Conservation (phyloP, 2,888 invertebrate genomes). For the Polydrusus pterygomalis region DNA sequence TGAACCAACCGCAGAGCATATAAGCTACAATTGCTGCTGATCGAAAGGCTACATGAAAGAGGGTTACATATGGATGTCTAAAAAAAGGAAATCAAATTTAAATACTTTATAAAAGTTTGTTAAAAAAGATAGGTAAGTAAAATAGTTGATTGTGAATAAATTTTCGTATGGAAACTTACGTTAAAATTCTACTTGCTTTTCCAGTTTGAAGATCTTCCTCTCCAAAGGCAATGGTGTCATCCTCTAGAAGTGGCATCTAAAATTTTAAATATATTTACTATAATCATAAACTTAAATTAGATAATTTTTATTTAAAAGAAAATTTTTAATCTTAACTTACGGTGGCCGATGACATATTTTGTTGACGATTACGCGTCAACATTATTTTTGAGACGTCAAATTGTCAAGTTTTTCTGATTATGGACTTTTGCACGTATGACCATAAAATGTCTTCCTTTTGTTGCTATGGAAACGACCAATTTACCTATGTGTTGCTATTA, state of each 20-base stretch:
- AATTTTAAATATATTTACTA: slow-evolving; percentile 62
- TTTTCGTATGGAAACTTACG: slow-evolving; percentile 57
- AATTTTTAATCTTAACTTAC: slow-evolving; percentile 7
- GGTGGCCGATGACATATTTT: slow-evolving; percentile 25
- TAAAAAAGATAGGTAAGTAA: too few species aligned
- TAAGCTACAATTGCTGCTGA: slow-evolving; percentile 89
- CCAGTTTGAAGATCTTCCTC: slow-evolving; percentile 79
- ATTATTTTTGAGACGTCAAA: too few species aligned
- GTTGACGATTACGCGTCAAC: slow-evolving; percentile 19
- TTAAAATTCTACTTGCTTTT: slow-evolving; percentile 60
- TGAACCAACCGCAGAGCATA: slow-evolving; percentile 92
- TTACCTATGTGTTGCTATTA: too few species aligned
- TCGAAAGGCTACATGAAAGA: slow-evolving; percentile 94
- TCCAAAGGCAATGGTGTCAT: slow-evolving; percentile 90
- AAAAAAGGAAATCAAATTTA: slow-evolving; percentile 63
- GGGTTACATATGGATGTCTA: slow-evolving; percentile 94
- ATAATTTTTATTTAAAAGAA: neutral
- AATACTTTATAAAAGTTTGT: too few species aligned
- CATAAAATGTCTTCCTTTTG: neutral
- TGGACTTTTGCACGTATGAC: slow-evolving; percentile 4
- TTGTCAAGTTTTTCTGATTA: too few species aligned
- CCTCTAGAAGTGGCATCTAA: slow-evolving; percentile 89
- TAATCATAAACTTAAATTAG: neutral
- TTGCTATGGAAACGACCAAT: too few species aligned
- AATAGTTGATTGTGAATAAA: neutral